These are phyloP conservation scores for Onthophagus sagittarius DNA, from an alignment of 2,888 invertebrate species.

Conservation along the genomic window DNA sequence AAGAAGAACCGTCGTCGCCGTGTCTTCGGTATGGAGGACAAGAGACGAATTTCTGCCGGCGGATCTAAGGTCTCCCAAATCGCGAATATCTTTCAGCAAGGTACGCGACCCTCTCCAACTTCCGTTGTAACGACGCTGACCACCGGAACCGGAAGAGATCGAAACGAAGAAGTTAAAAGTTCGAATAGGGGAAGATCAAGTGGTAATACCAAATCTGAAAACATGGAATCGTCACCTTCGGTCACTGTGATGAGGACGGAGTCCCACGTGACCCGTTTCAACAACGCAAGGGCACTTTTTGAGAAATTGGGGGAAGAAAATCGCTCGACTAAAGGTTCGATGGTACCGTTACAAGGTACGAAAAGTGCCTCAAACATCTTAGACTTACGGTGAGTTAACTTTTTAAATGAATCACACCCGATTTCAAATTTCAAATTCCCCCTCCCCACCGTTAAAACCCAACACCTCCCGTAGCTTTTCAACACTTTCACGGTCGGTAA, in stretches of 20 bases:
- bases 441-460: neutral
- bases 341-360: conserved; percentile 43
- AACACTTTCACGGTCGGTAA: conserved; percentile 1
- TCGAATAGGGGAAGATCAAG: conserved; percentile 24
- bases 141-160: conserved; percentile 23
- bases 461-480: neutral
- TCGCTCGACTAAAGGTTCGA: conserved; percentile 36
- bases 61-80: conserved; percentile 88
- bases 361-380: conserved; percentile 51
- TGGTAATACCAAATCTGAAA: conserved; percentile 36
- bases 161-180: conserved; percentile 24
- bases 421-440: neutral
- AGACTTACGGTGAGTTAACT: conserved; percentile 45
- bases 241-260: conserved; percentile 80
- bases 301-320: conserved; percentile 82
- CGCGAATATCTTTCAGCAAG: conserved; percentile 77
- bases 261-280: conserved; percentile 86
- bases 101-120: conserved; percentile 25
- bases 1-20: neutral
- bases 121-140: neutral
- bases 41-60: conserved; percentile 40
- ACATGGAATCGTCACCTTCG: conserved; percentile 34
- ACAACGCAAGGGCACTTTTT: conserved; percentile 86
- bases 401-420: too few species aligned
- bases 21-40: conserved; percentile 42